These are phyloP conservation scores for Cephalopterus ornatus DNA, from an alignment of 2,113 vertebrate genomes.

Conservation along the genomic window DNA sequence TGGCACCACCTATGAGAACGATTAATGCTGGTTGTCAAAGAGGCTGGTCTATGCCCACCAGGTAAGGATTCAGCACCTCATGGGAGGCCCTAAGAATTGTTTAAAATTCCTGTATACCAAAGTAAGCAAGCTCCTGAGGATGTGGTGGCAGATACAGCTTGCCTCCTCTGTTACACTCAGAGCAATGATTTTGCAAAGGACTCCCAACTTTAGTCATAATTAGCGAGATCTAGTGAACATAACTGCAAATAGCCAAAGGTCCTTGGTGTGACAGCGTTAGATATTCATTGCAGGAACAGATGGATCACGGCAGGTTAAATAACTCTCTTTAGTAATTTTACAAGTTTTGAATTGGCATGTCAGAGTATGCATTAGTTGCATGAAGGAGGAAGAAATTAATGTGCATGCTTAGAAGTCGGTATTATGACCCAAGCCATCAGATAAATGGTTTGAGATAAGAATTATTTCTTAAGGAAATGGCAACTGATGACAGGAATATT, in stretches of 20 bases:
- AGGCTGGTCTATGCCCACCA: neutral
- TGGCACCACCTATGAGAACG: rapidly evolving
- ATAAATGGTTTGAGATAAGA: neutral
- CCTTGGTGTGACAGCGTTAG: neutral
- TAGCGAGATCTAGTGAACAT: neutral
- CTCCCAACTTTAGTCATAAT: neutral
- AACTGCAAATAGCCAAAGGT: neutral
- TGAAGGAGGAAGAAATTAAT: neutral
- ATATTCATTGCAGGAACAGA: neutral
- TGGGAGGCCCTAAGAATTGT: neutral
- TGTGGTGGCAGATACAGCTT: neutral
- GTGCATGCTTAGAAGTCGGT: neutral
- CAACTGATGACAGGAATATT: neutral
- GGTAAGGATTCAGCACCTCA: neutral
- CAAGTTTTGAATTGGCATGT: neutral
- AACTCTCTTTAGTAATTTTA: neutral
- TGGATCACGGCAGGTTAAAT: neutral
- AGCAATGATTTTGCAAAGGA: neutral
- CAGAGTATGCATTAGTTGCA: neutral
- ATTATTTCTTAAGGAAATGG: neutral
- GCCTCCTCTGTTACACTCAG: neutral
- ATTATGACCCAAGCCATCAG: neutral
- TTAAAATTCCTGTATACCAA: neutral
- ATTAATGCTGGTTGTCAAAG: neutral
- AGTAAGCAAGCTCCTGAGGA: neutral